Percentiles rank a stretch among this genome's conserved stretches.
These are phyloP conservation scores for Drosophila helvetica DNA, from an alignment of 2,888 invertebrate species.

Conservation along the genomic window DNA sequence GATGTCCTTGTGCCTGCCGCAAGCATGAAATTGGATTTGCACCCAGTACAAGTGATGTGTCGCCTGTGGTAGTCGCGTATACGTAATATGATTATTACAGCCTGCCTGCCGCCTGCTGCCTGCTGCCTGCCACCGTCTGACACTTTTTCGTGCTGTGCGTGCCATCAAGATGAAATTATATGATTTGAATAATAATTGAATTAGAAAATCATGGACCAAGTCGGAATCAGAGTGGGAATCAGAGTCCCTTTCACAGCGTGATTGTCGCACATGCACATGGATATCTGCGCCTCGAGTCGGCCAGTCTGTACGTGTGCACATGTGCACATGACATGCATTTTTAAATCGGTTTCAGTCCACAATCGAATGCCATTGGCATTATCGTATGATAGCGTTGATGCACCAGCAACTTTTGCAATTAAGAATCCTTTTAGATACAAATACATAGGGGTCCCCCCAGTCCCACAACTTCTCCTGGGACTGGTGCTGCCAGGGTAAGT, in stretches of 20 bases:
- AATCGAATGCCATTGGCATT: neutral
- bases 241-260: neutral
- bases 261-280: neutral
- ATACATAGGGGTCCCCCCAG: no score
- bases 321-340: constrained; percentile 44
- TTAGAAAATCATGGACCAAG: constrained; percentile 77
- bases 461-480: no score
- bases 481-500: no score
- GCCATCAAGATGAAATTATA: constrained; percentile 79
- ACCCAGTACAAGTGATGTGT: constrained; percentile 11
- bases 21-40: constrained; percentile 19
- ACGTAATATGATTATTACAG: constrained; percentile 70
- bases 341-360: constrained; percentile 4
- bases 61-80: constrained; percentile 47
- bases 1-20: constrained; percentile 13
- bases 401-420: neutral
- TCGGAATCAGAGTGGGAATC: constrained; percentile 3
- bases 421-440: no score
- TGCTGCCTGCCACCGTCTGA: constrained; percentile 29
- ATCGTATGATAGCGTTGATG: neutral
- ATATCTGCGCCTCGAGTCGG: neutral
- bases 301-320: constrained; percentile 3
- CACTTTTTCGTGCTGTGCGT: constrained; percentile 11
- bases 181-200: constrained; percentile 84
- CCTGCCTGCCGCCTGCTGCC: constrained; percentile 27